phyloP scores from a whole-genome alignment of 2,797 vertebrate genomes.

The Tokudaia muenninki region DNA sequence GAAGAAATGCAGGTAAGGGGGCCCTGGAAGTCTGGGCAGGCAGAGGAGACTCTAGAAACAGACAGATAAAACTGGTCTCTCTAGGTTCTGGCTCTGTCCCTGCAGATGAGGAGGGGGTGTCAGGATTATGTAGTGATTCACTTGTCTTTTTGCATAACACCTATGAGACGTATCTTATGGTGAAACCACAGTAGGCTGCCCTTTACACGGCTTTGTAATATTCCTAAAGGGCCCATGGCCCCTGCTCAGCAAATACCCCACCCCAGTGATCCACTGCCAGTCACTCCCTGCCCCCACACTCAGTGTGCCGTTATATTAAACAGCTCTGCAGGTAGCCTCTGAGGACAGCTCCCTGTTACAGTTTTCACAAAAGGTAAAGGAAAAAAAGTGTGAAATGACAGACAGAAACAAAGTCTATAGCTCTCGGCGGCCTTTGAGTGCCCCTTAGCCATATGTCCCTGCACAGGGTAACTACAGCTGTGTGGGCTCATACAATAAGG shows the following conservation, averaged over 20 bases:
- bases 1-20: conserved; percentile 87
- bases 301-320: neutral
- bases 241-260: neutral
- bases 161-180: rapidly evolving
- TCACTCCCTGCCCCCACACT: neutral
- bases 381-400: neutral
- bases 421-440: neutral
- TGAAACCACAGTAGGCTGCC: neutral
- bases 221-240: rapidly evolving
- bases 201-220: rapidly evolving
- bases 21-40: neutral
- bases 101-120: neutral
- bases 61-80: neutral
- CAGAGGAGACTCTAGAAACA: neutral
- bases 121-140: neutral
- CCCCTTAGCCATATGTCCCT: neutral
- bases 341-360: neutral
- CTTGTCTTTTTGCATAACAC: rapidly evolving
- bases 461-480: neutral
- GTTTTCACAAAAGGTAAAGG: neutral
- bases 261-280: rapidly evolving
- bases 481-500: rapidly evolving
- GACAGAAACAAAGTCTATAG: neutral
- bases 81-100: neutral
- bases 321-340: rapidly evolving